phyloP scores from a whole-genome alignment of 2,113 vertebrate species.

The Peromyscus maniculatus region DNA sequence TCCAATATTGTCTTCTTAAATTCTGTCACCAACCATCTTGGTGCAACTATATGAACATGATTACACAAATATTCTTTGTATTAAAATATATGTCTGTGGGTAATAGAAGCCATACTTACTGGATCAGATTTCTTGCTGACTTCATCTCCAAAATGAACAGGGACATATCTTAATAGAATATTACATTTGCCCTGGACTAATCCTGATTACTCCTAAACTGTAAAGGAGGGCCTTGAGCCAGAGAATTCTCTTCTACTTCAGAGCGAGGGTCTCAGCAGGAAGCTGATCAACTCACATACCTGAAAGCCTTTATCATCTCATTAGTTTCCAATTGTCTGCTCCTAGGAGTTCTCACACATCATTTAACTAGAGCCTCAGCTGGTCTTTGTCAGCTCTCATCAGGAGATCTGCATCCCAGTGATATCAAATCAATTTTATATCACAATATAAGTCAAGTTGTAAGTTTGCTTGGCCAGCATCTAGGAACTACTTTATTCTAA shows the following conservation, averaged over 20 bases:
- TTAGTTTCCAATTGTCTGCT: conserved; percentile 81
- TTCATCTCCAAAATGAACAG: conserved; percentile 38
- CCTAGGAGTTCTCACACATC: conserved; percentile 78
- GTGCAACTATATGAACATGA: neutral
- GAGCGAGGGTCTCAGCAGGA: conserved; percentile 66
- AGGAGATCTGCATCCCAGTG: conserved; percentile 75
- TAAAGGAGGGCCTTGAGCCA: conserved; percentile 43
- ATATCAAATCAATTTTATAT: conserved; percentile 82
- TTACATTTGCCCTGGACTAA: conserved; percentile 39
- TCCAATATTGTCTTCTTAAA: neutral
- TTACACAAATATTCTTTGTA: conserved; percentile 38
- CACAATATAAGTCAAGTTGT: conserved; percentile 73
- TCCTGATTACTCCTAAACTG: conserved; percentile 53
- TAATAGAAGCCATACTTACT: conserved; percentile 17
- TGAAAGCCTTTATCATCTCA: conserved; percentile 82
- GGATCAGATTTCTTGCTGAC: neutral
- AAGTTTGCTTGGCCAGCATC: conserved; percentile 78
- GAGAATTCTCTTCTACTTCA: conserved; percentile 56
- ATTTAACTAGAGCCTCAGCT: conserved; percentile 81
- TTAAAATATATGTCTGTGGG: neutral
- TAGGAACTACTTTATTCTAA: conserved; percentile 75
- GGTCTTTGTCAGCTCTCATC: conserved; percentile 82
- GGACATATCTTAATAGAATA: conserved; percentile 41
- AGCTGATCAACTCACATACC: conserved; percentile 81
- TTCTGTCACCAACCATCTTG: neutral